Evolutionary conservation across 2,797 vertebrate genomes (phyloP), one percentile per base, ranked within the genome.

Genomic region (Argyrosomus regius): DNA sequence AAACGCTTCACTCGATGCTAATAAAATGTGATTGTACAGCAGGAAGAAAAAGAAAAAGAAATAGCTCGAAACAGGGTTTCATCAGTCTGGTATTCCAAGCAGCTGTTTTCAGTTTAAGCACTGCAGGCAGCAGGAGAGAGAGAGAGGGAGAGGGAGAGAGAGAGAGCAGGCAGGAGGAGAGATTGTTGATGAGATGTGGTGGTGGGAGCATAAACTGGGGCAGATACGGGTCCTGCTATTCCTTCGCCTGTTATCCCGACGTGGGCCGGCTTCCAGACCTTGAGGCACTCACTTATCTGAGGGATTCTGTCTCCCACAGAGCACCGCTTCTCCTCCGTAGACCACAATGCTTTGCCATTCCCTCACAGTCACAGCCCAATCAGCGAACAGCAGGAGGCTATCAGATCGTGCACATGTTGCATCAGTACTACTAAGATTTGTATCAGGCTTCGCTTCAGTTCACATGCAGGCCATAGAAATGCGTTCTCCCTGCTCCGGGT

Each of bases 31-130:
- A 94, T 94, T 95, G 95, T 95, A 93, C 89, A 92, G 84, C 87
- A 91, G 86, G 88, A 94, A 85, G 92, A 88, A 83, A 80, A 86
- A 86, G 80, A 88, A 83, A 80, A 86, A 86, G 80, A 81, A 84
- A 85, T 86, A 58, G 80, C 89, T 89, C 87, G 90, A 91, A 94
- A 93, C 92, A 93, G 94, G 91, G 92, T 93, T 96, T 96, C 95
- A 96, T 96, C 95, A 93, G 94, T 96, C 95, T 96, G 95, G 96
- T 95, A 96, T 96, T 96, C 93, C 89, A 92, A 94, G 93, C 96
- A 96, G 95, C 95, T 96, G 96, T 95, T 96, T 96, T 95, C 86
- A 95, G 94, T 96, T 96, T 95, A 93, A 91, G 93, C 92, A 83
- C 90, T 91, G 88, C 92, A 88, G 93, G 91, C 93, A 92, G 93